These are phyloP conservation scores for Tetranychus piercei DNA, from an alignment of 2,888 invertebrate species.

Conservation along the genomic window DNA sequence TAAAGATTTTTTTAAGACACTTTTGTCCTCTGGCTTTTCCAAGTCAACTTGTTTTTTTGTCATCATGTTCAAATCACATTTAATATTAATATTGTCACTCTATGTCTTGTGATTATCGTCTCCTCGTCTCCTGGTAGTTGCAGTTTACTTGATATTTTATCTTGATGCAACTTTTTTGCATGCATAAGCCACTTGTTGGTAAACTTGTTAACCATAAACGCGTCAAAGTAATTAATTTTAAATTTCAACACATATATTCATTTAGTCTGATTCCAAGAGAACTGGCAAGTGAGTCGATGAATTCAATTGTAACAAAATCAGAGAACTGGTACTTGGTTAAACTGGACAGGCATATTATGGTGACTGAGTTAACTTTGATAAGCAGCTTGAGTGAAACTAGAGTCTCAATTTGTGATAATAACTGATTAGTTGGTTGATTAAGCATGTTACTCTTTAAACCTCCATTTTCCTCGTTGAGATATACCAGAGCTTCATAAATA, in stretches of 20 bases:
- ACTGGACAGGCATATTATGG: slow-evolving; percentile 11
- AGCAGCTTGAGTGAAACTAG: slow-evolving; percentile 11
- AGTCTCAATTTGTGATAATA: slow-evolving; percentile 12
- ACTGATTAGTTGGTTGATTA: slow-evolving; percentile 5
- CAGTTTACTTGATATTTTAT: too few species aligned
- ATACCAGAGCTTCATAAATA: slow-evolving; percentile 8
- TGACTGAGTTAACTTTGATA: neutral
- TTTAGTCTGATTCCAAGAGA: neutral
- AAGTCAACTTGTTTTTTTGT: too few species aligned
- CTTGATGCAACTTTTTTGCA: too few species aligned
- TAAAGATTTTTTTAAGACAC: too few species aligned
- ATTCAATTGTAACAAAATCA: slow-evolving; percentile 12
- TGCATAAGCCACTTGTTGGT: neutral
- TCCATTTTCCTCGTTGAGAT: slow-evolving; percentile 9
- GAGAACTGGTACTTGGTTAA: slow-evolving; percentile 14
- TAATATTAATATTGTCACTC: too few species aligned
- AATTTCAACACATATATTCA: neutral
- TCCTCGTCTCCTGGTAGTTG: too few species aligned
- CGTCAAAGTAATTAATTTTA: slow-evolving; percentile 4
- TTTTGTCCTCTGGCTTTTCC: too few species aligned
- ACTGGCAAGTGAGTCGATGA: slow-evolving; percentile 2
- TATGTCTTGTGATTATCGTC: too few species aligned
- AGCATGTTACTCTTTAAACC: neutral
- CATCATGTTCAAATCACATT: too few species aligned
- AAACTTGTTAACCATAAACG: neutral